phyloP scores from a whole-genome alignment of 2,888 invertebrate species.

The Acleris cristana region DNA sequence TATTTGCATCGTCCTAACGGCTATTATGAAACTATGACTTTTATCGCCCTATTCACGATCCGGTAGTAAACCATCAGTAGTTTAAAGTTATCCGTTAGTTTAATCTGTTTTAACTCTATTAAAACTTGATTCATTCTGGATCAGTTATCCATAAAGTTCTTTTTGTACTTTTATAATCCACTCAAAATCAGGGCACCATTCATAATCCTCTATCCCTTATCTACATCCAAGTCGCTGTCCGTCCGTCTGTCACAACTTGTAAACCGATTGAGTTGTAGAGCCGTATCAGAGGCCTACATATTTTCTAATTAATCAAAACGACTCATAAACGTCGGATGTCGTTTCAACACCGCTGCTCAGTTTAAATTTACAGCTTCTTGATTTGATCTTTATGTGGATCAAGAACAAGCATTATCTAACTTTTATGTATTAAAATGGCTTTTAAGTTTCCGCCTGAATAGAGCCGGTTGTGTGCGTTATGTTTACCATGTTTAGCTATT shows the following conservation, averaged over 20 bases:
- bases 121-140: too few relatives aligned
- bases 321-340: slow-evolving; percentile 34
- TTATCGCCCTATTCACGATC: too few relatives aligned
- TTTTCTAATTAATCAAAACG: slow-evolving; percentile 33
- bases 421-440: neutral
- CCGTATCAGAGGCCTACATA: slow-evolving; percentile 28
- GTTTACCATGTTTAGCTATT: too few relatives aligned
- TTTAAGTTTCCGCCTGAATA: neutral
- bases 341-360: slow-evolving; percentile 29
- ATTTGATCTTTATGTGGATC: slow-evolving; percentile 25
- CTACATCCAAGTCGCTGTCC: slow-evolving; percentile 23
- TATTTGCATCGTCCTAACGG: too few relatives aligned
- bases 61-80: too few relatives aligned
- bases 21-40: too few relatives aligned
- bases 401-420: neutral
- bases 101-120: too few relatives aligned
- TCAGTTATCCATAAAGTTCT: neutral
- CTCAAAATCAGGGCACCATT: slow-evolving; percentile 2
- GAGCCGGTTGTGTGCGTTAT: neutral
- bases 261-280: slow-evolving; percentile 34
- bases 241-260: slow-evolving; percentile 35
- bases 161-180: slow-evolving; percentile 1
- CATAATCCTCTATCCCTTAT: slow-evolving; percentile 28
- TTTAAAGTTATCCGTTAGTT: too few relatives aligned
- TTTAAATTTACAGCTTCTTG: slow-evolving; percentile 28